Evolutionary conservation across 2,113 vertebrate species (phyloP).

Genomic region (Donacobius atricapilla): DNA sequence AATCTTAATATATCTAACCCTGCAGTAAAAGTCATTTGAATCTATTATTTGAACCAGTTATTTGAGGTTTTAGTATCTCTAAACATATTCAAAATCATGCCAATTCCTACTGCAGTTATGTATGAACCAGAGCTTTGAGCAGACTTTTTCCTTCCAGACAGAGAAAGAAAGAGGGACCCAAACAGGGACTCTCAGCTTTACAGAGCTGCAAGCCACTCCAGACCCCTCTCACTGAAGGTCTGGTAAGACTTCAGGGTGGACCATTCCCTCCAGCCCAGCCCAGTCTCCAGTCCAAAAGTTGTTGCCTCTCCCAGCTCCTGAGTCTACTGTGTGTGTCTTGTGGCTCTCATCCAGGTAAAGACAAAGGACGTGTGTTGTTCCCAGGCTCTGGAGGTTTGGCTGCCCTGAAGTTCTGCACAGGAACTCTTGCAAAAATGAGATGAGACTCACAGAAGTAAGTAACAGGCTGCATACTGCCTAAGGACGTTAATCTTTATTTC

Average conservation of each 20-base stretch:
- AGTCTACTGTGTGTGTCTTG: not conserved
- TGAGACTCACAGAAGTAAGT: not conserved
- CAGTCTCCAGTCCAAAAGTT: not conserved
- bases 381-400: not conserved
- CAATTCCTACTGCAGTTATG: not conserved
- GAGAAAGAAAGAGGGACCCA: not conserved
- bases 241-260: not conserved
- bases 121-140: not conserved
- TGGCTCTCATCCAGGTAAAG: not conserved
- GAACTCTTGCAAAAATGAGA: not conserved
- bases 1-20: not conserved
- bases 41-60: not conserved
- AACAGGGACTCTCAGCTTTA: not conserved
- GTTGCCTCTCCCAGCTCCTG: not conserved
- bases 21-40: not conserved
- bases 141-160: not conserved
- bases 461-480: not conserved
- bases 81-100: not conserved
- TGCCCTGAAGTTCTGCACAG: not conserved
- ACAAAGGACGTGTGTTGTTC: not conserved
- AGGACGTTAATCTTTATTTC: not conserved
- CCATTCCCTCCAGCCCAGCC: not conserved
- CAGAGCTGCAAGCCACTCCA: not conserved
- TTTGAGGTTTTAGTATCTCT: not conserved
- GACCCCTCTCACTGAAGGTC: not conserved